Conservation (phyloP, 2,113 vertebrate species). For the Indicator indicator region DNA sequence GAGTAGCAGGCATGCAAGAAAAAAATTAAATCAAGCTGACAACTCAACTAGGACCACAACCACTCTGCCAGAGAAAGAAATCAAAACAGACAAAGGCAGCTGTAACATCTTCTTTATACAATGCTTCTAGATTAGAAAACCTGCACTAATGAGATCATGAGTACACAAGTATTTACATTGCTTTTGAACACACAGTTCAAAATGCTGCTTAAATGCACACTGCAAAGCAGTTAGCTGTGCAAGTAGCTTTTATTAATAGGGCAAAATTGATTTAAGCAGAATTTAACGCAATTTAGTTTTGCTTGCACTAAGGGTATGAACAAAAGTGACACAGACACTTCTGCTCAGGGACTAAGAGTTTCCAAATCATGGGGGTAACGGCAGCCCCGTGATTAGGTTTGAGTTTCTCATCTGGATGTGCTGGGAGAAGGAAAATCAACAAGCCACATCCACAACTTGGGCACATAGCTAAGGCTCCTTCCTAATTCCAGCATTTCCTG, state of each 20-base stretch:
- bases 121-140: conserved; percentile 2
- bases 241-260: background rate
- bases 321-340: accelerated
- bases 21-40: conserved; percentile 8
- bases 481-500: background rate
- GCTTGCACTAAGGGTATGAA: background rate
- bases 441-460: background rate
- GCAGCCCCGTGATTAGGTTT: background rate
- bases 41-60: background rate
- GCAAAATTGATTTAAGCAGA: background rate
- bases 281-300: background rate
- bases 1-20: background rate
- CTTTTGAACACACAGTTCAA: background rate
- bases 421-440: background rate
- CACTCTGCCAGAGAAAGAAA: background rate
- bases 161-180: background rate
- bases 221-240: background rate
- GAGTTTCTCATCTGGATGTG: background rate
- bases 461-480: background rate
- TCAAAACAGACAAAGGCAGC: background rate
- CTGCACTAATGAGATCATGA: background rate
- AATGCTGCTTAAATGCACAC: background rate
- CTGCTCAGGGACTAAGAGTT: background rate
- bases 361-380: background rate
- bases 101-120: background rate